Percentiles rank a stretch among this genome's conserved stretches.
Evolutionary conservation across 2,888 invertebrate genomes (phyloP).

Genomic region (Ctenicera cuprea): DNA sequence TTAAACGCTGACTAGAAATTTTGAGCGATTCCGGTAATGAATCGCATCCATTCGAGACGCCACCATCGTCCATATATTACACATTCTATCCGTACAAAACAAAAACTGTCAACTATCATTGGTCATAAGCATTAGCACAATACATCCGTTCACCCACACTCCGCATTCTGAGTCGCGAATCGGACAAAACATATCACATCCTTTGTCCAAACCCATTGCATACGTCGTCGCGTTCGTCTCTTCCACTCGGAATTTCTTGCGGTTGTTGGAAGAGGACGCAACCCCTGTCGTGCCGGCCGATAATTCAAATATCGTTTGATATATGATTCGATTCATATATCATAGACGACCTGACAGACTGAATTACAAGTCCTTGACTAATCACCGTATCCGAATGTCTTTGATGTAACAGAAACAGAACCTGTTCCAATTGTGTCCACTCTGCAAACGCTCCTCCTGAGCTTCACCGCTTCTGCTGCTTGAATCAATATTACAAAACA

Average conservation of each 20-base stretch:
- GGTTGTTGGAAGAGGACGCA: slow-evolving; percentile 36
- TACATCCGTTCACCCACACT: slow-evolving; percentile 54
- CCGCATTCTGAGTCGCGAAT: slow-evolving; percentile 53
- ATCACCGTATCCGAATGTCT: slow-evolving; percentile 67
- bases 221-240: slow-evolving; percentile 39
- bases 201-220: slow-evolving; percentile 45
- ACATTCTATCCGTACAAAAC: slow-evolving; percentile 49
- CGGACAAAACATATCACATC: slow-evolving; percentile 54
- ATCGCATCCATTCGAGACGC: slow-evolving; percentile 48
- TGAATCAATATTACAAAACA: slow-evolving; percentile 17
- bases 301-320: slow-evolving; percentile 66
- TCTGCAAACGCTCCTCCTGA: slow-evolving; percentile 19
- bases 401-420: slow-evolving; percentile 59
- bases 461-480: neutral
- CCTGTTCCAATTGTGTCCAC: slow-evolving; percentile 49
- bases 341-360: slow-evolving; percentile 67
- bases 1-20: neutral
- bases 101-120: slow-evolving; percentile 53
- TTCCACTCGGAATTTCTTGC: slow-evolving; percentile 10
- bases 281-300: slow-evolving; percentile 25
- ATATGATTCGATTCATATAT: slow-evolving; percentile 70
- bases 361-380: slow-evolving; percentile 69
- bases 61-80: slow-evolving; percentile 46
- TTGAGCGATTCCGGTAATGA: slow-evolving; percentile 42
- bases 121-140: slow-evolving; percentile 53